A percentile compares a stretch with the other conserved stretches of the same genome.
Conservation (phyloP, 2,888 invertebrate species). For the Catocala fraxini region DNA sequence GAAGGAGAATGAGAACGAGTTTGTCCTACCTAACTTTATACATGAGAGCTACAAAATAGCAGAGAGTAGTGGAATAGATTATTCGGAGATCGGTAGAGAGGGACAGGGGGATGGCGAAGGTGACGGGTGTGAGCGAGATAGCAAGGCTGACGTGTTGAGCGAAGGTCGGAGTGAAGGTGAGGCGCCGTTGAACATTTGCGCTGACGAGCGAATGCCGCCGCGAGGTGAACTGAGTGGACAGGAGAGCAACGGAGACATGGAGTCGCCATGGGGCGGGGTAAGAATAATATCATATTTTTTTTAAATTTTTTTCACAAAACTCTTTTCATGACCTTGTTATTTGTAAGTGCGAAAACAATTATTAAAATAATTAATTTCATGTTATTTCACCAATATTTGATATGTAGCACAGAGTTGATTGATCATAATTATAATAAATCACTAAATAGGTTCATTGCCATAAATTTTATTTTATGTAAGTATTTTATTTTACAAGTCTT, state of each 20-base stretch:
- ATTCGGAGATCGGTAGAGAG: constrained; percentile 64
- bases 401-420: too few relatives aligned
- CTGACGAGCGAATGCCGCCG: constrained; percentile 96
- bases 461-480: too few relatives aligned
- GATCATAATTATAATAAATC: too few relatives aligned
- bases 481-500: too few relatives aligned
- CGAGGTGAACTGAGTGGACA: constrained; percentile 95
- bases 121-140: constrained; percentile 68
- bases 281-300: constrained; percentile 45
- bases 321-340: too few relatives aligned
- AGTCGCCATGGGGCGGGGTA: constrained; percentile 92
- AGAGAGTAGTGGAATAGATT: constrained; percentile 71
- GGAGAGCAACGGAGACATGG: constrained; percentile 94
- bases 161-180: constrained; percentile 73
- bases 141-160: constrained; percentile 76
- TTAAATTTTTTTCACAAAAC: too few relatives aligned
- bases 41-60: constrained; percentile 83
- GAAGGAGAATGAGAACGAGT: constrained; percentile 78
- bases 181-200: constrained; percentile 90
- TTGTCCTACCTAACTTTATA: constrained; percentile 81
- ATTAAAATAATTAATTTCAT: too few relatives aligned
- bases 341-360: too few relatives aligned
- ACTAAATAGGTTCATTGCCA: too few relatives aligned
- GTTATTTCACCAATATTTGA: too few relatives aligned
- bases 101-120: constrained; percentile 53